These are phyloP conservation scores for Rhyzopertha dominica DNA, from an alignment of 1,140 invertebrate species.

Conservation along the genomic window DNA sequence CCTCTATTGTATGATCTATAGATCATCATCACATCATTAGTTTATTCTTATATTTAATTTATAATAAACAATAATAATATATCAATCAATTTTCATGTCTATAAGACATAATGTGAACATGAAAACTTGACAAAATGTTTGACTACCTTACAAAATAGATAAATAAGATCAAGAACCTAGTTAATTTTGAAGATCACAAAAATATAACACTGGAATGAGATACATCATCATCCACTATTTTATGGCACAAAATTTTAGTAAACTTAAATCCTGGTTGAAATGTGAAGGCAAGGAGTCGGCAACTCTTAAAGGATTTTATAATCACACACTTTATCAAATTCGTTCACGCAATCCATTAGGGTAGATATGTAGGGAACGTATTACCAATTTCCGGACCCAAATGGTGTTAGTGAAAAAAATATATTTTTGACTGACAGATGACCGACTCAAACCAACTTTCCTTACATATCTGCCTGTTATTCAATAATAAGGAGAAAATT, in stretches of 20 bases:
- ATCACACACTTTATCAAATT: constrained; percentile 44
- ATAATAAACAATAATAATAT: constrained; percentile 46
- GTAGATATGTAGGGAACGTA: constrained; percentile 30
- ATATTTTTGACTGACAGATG: too few relatives aligned
- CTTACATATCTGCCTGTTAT: constrained; percentile 34
- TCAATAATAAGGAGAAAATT: constrained; percentile 41
- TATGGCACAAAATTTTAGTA: constrained; percentile 37
- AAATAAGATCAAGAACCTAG: constrained; percentile 14
- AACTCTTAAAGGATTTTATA: constrained; percentile 29
- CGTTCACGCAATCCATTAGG: constrained; percentile 30
- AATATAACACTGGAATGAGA: constrained; percentile 17
- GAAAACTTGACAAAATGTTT: constrained; percentile 43
- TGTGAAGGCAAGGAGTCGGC: constrained; percentile 40
- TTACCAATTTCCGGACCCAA: too few relatives aligned
- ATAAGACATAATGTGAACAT: constrained; percentile 43
- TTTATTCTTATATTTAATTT: constrained; percentile 47
- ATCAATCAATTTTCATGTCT: constrained; percentile 41
- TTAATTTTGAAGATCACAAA: constrained; percentile 1
- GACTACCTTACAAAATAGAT: constrained; percentile 27
- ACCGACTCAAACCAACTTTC: constrained; percentile 18
- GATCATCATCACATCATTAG: constrained; percentile 49
- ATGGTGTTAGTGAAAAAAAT: too few relatives aligned
- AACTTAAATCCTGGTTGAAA: constrained; percentile 25
- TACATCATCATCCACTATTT: constrained; percentile 15
- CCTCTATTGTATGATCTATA: constrained; percentile 44